A percentile compares a stretch with the other conserved stretches of the same genome.
Conservation (phyloP, 1,140 invertebrate species). For the Sweltsa coloradensis region DNA sequence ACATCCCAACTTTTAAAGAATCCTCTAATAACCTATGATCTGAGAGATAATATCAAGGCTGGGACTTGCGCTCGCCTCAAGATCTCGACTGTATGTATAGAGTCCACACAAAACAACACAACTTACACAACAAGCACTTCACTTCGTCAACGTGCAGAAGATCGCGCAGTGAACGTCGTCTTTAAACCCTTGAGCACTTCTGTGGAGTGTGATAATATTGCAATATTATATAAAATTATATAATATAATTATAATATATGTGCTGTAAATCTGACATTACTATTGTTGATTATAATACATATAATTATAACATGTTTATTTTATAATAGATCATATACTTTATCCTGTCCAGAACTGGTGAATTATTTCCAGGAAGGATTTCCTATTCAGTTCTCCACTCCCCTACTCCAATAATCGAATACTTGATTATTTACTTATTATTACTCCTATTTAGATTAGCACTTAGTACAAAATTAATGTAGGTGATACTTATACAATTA, state of each 20-base stretch:
- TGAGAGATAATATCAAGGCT: not conserved
- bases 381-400: too few relatives aligned
- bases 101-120: not conserved
- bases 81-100: not conserved
- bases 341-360: too few relatives aligned
- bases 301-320: constrained; percentile 14
- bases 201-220: constrained; percentile 9
- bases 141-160: not conserved
- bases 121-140: not conserved
- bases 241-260: constrained; percentile 9
- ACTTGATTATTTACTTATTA: too few relatives aligned
- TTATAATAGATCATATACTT: constrained; percentile 14
- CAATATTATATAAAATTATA: not conserved
- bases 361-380: too few relatives aligned
- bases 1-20: too few relatives aligned
- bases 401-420: too few relatives aligned
- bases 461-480: too few relatives aligned
- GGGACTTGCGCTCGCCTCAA: not conserved
- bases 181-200: constrained; percentile 2
- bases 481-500: too few relatives aligned
- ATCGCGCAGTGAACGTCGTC: not conserved
- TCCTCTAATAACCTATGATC: too few relatives aligned
- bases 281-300: constrained; percentile 14
- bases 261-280: constrained; percentile 10
- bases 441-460: too few relatives aligned